A percentile compares a stretch with the other conserved stretches of the same genome.
Evolutionary conservation across 2,888 invertebrate species (phyloP).

Genomic region (Ochlodes sylvanus): DNA sequence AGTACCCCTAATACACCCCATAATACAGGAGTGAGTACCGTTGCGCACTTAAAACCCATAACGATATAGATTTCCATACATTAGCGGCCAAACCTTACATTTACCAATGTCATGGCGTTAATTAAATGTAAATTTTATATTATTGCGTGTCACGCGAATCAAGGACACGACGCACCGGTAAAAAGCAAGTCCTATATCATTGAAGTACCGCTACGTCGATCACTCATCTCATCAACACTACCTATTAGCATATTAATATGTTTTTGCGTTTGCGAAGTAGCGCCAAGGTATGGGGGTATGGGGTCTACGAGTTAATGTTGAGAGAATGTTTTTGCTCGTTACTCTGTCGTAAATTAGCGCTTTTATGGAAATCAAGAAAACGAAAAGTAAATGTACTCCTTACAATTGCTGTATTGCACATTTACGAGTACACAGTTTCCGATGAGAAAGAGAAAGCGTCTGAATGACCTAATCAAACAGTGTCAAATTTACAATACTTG

Average conservation of each 20-base stretch:
- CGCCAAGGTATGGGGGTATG: constrained; percentile 34
- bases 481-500: too few species aligned
- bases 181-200: constrained; percentile 46
- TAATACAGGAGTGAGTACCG: constrained; percentile 15
- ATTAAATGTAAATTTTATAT: constrained; percentile 26
- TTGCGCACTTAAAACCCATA: constrained; percentile 10
- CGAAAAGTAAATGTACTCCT: neutral
- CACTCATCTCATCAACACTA: constrained; percentile 57
- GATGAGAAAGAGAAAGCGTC: neutral
- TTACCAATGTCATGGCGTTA: constrained; percentile 17
- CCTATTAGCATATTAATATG: constrained; percentile 53
- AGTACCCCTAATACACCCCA: neutral
- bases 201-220: constrained; percentile 60
- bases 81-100: constrained; percentile 14
- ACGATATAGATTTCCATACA: constrained; percentile 21
- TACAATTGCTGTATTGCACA: neutral
- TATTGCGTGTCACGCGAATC: constrained; percentile 46
- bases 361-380: neutral
- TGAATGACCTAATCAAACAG: too few species aligned
- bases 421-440: constrained; percentile 3
- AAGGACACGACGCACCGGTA: constrained; percentile 53
- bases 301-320: neutral
- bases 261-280: constrained; percentile 36
- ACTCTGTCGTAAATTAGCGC: constrained; percentile 19
- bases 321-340: constrained; percentile 30